Base-by-base conservation (phyloP, 2,888 invertebrate genomes). In the Kryphioiulus occultus region DNA sequence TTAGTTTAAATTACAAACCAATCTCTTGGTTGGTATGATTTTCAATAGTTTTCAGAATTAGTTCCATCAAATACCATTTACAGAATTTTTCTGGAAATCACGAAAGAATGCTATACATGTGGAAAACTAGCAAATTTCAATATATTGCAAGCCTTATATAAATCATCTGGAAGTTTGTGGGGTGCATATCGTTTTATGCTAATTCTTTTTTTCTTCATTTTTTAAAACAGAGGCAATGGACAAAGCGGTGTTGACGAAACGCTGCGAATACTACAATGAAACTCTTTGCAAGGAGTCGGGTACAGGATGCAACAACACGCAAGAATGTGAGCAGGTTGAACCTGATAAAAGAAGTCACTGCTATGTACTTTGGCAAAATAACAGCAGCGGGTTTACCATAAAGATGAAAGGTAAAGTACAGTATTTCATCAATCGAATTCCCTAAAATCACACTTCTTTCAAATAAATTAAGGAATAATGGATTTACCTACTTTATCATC, bases 321-420 rank as follows among this genome's bases (percentile, higher is more conserved):
- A 95, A 90, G 94, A 94, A 91, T 97, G 97, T 91, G 93, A 93
- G 86, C 93, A 94, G 10, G 93, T 94, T 26, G 95, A 95, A 90
- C 92, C 94, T 4, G 95, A 95, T 87, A 96, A 96, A 91, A 94
- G 95, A 89, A 95, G 95, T 91, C 95, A 96, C 90, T 98, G 97
- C 92, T 97, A 95, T 91, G 96, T 95, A 0, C 92, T 97, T 0
- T 98, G 97, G 97, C 94, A 94, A 88, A 92, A 92, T 89, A 90
- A 89, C 59, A 94, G 93, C 68, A 94, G 94, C 92, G 89, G 89
- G 82, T 88, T 89, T 86, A 89, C 88, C 17, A 89, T 90, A 32
- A 90, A 89, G 85, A 88, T 90, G 85, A 90, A 90, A 89, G 90
- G 90, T 90, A 86, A 59, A 42, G 2, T 19, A 53, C 19, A n/a